Evolutionary conservation across 2,888 invertebrate species (phyloP).

Genomic region (Oligia strigilis): DNA sequence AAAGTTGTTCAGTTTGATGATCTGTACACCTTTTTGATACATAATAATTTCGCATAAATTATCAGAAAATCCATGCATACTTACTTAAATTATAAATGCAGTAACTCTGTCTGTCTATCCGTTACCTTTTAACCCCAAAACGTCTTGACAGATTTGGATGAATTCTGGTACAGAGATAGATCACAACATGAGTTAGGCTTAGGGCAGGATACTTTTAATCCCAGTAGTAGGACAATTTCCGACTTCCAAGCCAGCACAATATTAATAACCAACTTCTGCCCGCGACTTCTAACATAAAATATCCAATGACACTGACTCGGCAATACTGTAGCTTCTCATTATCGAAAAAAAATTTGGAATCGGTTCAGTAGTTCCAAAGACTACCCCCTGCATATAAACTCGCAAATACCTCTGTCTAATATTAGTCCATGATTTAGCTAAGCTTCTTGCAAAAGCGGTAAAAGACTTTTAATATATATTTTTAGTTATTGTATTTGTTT

Average conservation of each 20-base stretch:
- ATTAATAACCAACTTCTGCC: not conserved
- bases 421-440: not conserved
- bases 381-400: not conserved
- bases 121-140: not conserved
- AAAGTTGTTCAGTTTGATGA: not conserved
- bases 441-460: too few species aligned
- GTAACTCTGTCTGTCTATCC: not conserved
- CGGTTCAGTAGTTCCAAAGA: not conserved
- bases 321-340: not conserved
- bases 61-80: not conserved
- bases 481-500: too few species aligned
- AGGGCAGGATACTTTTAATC: not conserved
- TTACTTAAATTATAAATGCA: not conserved
- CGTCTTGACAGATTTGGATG: not conserved
- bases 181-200: not conserved
- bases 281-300: not conserved
- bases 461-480: too few species aligned
- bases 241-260: not conserved
- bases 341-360: not conserved
- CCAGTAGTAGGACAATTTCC: too few species aligned
- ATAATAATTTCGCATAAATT: not conserved
- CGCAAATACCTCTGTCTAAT: not conserved
- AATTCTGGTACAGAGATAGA: not conserved
- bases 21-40: not conserved
- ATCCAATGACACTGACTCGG: not conserved